These are phyloP conservation scores for Onychostoma macrolepis DNA, from an alignment of 2,113 vertebrate species.

Conservation along the genomic window DNA sequence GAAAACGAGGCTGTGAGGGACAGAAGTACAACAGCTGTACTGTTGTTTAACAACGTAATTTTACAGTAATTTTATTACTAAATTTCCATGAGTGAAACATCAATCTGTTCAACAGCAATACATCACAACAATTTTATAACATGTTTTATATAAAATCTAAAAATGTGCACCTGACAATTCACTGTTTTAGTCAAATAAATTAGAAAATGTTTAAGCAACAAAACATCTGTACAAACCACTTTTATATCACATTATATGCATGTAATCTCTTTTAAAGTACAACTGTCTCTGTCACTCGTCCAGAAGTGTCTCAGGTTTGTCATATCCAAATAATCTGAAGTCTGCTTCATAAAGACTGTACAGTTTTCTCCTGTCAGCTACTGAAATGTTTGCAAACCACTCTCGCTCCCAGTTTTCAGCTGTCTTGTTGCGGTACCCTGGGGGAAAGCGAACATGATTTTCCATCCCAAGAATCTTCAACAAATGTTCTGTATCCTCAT, in stretches of 20 bases:
- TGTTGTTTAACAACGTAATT: not conserved
- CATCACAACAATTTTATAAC: not conserved
- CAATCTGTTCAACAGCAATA: not conserved
- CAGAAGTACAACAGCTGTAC: no score
- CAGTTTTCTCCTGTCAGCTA: conserved; percentile 82
- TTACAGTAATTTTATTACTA: not conserved
- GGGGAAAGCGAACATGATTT: conserved; percentile 81
- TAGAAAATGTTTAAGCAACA: not conserved
- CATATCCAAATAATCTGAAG: conserved; percentile 91
- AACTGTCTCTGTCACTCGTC: conserved; percentile 44
- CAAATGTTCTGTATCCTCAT: conserved; percentile 86
- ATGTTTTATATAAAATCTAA: not conserved
- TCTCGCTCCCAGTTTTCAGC: conserved; percentile 85
- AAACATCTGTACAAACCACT: not conserved
- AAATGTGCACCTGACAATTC: not conserved
- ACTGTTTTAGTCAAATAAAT: not conserved
- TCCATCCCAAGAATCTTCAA: conserved; percentile 86
- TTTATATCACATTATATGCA: not conserved
- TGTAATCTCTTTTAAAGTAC: not conserved
- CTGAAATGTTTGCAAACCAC: conserved; percentile 87
- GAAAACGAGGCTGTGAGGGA: not conserved
- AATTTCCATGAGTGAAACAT: not conserved
- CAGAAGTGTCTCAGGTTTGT: conserved; percentile 84
- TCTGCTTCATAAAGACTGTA: conserved; percentile 90
- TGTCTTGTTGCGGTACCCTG: conserved; percentile 83